phyloP scores from a whole-genome alignment of 2,113 vertebrate species.

The Noctilio leporinus region DNA sequence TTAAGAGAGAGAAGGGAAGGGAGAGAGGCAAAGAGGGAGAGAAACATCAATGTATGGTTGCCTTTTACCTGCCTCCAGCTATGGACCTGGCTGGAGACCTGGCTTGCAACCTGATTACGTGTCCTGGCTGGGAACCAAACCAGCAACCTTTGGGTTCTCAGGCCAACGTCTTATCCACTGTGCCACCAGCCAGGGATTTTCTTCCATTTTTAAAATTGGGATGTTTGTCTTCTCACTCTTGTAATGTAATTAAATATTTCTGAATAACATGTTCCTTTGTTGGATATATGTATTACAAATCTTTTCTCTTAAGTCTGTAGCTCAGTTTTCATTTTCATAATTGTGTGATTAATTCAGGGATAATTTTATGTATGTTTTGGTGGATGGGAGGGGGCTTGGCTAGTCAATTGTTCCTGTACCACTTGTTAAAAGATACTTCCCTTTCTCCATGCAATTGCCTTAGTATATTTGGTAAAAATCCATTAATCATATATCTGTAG shows the following conservation, averaged over 20 bases:
- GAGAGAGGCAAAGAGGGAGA: too few species aligned
- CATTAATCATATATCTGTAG: background rate
- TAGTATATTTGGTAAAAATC: background rate
- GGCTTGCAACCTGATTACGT: too few species aligned
- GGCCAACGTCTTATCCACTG: too few species aligned
- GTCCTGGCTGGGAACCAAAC: too few species aligned
- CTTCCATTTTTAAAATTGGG: background rate
- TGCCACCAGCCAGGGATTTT: too few species aligned
- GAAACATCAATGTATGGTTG: too few species aligned
- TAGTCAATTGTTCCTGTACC: background rate
- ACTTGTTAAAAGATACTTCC: background rate
- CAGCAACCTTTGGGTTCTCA: too few species aligned
- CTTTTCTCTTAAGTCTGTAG: background rate
- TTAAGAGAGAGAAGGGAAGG: too few species aligned
- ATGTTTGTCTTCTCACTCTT: background rate
- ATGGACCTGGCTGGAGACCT: too few species aligned
- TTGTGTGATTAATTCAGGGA: background rate
- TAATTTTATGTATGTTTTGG: background rate
- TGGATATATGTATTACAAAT: background rate
- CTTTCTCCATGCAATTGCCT: background rate
- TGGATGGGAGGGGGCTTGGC: accelerated
- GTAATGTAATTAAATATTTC: background rate
- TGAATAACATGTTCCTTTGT: background rate
- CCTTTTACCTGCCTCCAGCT: too few species aligned
- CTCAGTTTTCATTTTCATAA: background rate